Percentiles rank a stretch among this genome's conserved stretches.
Evolutionary conservation across 2,888 invertebrate genomes (phyloP).

Genomic region (Cataglyphis altisquamis): DNA sequence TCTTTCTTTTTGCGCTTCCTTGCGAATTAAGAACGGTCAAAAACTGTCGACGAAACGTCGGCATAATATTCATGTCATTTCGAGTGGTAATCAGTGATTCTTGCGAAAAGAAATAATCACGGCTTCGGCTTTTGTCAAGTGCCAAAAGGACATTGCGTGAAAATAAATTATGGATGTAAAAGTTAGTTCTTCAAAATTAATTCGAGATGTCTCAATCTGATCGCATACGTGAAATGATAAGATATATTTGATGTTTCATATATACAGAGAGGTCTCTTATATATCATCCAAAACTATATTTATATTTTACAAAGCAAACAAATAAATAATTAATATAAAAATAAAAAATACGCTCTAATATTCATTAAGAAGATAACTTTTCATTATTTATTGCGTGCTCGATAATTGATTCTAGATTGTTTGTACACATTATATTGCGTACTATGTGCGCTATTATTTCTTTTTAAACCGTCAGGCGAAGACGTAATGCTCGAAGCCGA

Average conservation of each 20-base stretch:
- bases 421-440: neutral
- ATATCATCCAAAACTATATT: neutral
- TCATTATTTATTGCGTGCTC: neutral
- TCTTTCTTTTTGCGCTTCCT: conserved; percentile 3
- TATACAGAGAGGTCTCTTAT: neutral
- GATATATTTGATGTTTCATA: neutral
- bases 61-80: conserved; percentile 56
- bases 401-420: conserved; percentile 17
- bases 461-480: conserved; percentile 36
- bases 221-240: neutral
- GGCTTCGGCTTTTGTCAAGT: neutral
- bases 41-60: conserved; percentile 41
- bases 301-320: neutral
- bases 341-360: neutral
- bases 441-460: conserved; percentile 24
- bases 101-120: neutral
- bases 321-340: neutral
- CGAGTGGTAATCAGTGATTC: neutral
- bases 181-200: neutral
- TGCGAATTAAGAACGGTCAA: conserved; percentile 30
- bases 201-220: neutral
- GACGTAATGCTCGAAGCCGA: conserved; percentile 13
- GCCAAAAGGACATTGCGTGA: neutral
- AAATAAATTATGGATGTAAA: conserved; percentile 1
- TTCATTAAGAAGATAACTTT: conserved; percentile 30